phyloP scores from a whole-genome alignment of 2,113 vertebrate genomes.

The Piprites chloris region DNA sequence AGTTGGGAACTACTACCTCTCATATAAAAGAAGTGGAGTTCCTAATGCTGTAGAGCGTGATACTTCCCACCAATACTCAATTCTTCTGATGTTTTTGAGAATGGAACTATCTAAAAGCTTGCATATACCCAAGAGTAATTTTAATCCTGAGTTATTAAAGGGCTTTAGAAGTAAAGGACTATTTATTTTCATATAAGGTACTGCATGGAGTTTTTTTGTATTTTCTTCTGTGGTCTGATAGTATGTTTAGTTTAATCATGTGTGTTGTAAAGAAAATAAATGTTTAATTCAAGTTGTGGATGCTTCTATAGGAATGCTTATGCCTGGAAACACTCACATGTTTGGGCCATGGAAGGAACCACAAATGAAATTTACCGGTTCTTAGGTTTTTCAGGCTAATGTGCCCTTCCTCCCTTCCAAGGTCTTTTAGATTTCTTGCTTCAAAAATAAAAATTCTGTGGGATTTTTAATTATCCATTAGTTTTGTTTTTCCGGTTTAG shows the following conservation, averaged over 20 bases:
- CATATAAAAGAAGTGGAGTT: background rate
- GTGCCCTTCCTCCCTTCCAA: background rate
- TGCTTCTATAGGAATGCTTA: background rate
- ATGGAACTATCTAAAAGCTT: background rate
- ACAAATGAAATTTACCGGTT: background rate
- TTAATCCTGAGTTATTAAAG: background rate
- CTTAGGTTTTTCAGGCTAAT: background rate
- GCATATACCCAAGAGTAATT: background rate
- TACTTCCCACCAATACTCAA: background rate
- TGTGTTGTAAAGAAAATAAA: background rate
- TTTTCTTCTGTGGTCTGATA: background rate
- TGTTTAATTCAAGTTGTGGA: background rate
- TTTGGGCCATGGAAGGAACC: background rate
- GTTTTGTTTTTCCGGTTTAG: background rate
- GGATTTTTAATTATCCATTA: background rate
- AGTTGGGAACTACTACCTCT: background rate
- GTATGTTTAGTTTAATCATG: background rate
- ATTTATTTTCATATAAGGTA: background rate
- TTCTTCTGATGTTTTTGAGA: background rate
- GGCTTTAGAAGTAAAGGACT: background rate
- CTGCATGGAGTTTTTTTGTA: background rate
- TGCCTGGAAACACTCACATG: background rate
- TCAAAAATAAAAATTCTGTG: background rate
- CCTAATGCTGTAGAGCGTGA: background rate
- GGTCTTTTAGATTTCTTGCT: background rate